Evolutionary conservation across 2,797 vertebrate species (phyloP), one percentile per base, ranked within the genome.

Genomic region (Cyprinella venusta): DNA sequence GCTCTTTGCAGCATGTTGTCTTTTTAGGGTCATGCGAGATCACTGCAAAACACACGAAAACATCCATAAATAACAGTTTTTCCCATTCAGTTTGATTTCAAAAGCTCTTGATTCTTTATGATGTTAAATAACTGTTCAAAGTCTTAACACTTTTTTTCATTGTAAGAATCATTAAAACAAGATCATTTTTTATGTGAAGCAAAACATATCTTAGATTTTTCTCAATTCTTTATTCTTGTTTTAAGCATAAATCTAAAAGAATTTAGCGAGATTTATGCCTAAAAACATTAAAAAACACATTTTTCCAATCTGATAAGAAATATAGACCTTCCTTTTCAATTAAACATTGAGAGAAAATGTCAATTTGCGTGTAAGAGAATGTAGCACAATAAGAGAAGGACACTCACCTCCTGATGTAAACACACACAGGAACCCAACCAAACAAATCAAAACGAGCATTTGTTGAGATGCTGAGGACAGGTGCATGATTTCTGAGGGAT

Each of bases 381-480:
- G 59, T 16, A 65, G 21, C 8, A 33, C 26, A 9, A 21, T 9
- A 26, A 4, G 8, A 26, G 1, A 76, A 64, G n/a, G 8, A 48
- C 4, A 84, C 86, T 85, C 75, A 86, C 88, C 85, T 86, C 74
- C 88, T 18, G 69, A 48, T 26, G 68, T 82, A 6, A 78, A 83
- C 40, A 52, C 59, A 72, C 45, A 83, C 38, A 87, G 26, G 40
- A 86, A 18, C 19, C n/a, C 36, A 16, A 38, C 54, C 52, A 85
- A 33, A n/a, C 40, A 70, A 48, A n/a, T 36, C 38, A 82, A n/a
- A 38, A 40, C 36, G 24, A 79, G 6, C 12, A 74, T 16, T 70
- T 82, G 75, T 6, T 61, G 74, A 45, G 18, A 45, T 36, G 64
- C 84, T n/a, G 83, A 19, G 13, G 48, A 63, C 54, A 63, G 59